A percentile compares a stretch with the other conserved stretches of the same genome.
These are phyloP conservation scores for Rhinella marina DNA, from an alignment of 2,797 vertebrate genomes.

Conservation along the genomic window DNA sequence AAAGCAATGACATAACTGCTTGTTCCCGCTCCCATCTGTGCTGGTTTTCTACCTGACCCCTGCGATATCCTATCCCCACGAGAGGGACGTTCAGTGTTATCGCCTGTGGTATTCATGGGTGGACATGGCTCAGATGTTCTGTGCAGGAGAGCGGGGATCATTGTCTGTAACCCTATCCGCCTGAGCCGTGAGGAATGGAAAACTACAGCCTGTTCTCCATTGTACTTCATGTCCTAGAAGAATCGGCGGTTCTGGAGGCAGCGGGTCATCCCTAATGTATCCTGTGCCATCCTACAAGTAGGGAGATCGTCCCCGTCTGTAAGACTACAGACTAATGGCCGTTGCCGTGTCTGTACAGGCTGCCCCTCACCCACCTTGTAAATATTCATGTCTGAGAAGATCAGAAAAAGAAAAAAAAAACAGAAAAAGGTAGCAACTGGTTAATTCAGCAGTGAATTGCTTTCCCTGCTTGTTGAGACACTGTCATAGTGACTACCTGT, in stretches of 20 bases:
- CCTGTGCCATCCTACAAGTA: background rate
- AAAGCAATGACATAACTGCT: background rate
- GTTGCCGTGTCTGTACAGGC: background rate
- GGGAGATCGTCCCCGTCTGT: background rate
- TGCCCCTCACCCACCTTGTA: background rate
- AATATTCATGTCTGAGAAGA: too few relatives aligned
- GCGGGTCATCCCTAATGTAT: background rate
- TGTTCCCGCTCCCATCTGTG: background rate
- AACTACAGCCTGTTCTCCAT: constrained; percentile 25
- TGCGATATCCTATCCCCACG: background rate
- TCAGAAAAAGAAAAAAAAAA: too few relatives aligned
- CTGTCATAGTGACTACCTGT: too few relatives aligned
- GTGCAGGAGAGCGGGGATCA: background rate
- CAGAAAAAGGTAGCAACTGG: too few relatives aligned
- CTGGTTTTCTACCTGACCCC: background rate
- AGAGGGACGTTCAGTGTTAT: background rate
- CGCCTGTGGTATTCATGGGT: background rate
- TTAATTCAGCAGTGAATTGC: too few relatives aligned
- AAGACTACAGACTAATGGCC: too few relatives aligned
- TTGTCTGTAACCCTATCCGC: constrained; percentile 23
- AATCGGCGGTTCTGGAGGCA: background rate
- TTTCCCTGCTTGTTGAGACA: too few relatives aligned
- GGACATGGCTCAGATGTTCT: background rate
- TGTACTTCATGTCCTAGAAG: background rate
- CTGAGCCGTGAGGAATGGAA: constrained; percentile 41